Percentiles rank a stretch among this genome's conserved stretches.
Evolutionary conservation across 23 tunicate genomes (phyloP).

Genomic region (Styela clava): DNA sequence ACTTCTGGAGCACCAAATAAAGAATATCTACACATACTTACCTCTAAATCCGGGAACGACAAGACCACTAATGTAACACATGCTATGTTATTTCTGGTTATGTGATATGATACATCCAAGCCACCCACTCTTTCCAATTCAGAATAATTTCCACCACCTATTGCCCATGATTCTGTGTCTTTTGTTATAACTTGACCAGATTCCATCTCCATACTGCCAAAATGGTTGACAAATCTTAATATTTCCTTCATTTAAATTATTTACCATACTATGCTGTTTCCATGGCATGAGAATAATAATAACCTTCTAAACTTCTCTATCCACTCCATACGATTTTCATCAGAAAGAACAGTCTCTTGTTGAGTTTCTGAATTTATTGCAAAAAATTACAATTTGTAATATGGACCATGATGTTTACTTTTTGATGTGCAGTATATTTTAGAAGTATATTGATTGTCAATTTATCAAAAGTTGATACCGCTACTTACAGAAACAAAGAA

Average conservation of each 20-base stretch:
- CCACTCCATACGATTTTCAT: neutral
- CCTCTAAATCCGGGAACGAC: slow-evolving; percentile 24
- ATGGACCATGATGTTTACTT: too few species aligned
- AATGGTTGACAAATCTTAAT: neutral
- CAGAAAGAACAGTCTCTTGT: neutral
- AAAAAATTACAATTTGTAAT: too few species aligned
- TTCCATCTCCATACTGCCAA: neutral
- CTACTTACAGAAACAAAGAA: too few species aligned
- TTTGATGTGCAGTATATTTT: too few species aligned
- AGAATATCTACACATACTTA: too few species aligned
- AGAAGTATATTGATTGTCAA: too few species aligned
- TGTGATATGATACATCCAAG: slow-evolving; percentile 35
- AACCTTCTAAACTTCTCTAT: neutral
- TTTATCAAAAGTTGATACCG: too few species aligned
- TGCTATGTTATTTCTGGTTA: neutral
- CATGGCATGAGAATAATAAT: too few species aligned
- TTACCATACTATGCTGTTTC: too few species aligned
- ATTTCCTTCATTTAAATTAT: too few species aligned
- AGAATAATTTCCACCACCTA: neutral
- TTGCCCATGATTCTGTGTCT: slow-evolving; percentile 21
- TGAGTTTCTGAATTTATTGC: neutral
- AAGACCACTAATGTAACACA: slow-evolving; percentile 35
- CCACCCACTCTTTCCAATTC: slow-evolving; percentile 16
- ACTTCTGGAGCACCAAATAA: too few species aligned
- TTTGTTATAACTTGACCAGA: neutral